Base-by-base conservation (phyloP, 2,888 invertebrate genomes). In the Aricia artaxerxes region DNA sequence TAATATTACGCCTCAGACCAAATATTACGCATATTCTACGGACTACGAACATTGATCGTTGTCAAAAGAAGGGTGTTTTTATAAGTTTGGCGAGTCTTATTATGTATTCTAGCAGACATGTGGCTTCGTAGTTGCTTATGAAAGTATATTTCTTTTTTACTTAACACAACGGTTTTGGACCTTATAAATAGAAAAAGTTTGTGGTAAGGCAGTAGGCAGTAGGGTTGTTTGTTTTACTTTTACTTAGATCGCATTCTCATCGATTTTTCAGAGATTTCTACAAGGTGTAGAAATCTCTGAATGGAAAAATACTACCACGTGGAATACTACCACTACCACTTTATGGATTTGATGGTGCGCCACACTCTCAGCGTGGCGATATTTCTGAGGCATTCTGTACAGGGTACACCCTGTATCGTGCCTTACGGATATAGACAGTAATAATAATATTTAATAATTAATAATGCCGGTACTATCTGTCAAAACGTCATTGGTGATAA, bases 401-500 rank as follows among this genome's bases (percentile, higher is more conserved):
- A 61, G 6, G 24, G 13, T 24, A 61, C 24, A 61, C 24, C 57
- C 57, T 57, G 57, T 57, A 57, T 57, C 4, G 24, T 24, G 16
- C 35, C 31, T 13, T 69, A 69, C 35, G 69, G 35, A 69, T 69
- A 64, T 35, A 64, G 11, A 24, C 35, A 24, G 11, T 31, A 2
- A 9, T 64, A 31, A 64, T 64, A 24, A 11, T 61, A n/a, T 24
- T 2, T 4, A 1, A 5, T 60, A 6, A n/a, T 60, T 60, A 61
- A 24, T 61, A 61, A 64, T 31, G 64, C 49, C 49, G 40, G 38
- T 73, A 44, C 73, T 44, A 73, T 75, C 75, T 13, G 75, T 75
- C 49, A 53, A 75, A 44, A 49, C 75, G 75, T 75, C 75, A 49
- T 49, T 13, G 38, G 9, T 53, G 75, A 75, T 75, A 75, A 75